Evolutionary conservation across 1,140 invertebrate species (phyloP), one percentile per base, ranked within the genome.

Genomic region (Eupeodes corollae): DNA sequence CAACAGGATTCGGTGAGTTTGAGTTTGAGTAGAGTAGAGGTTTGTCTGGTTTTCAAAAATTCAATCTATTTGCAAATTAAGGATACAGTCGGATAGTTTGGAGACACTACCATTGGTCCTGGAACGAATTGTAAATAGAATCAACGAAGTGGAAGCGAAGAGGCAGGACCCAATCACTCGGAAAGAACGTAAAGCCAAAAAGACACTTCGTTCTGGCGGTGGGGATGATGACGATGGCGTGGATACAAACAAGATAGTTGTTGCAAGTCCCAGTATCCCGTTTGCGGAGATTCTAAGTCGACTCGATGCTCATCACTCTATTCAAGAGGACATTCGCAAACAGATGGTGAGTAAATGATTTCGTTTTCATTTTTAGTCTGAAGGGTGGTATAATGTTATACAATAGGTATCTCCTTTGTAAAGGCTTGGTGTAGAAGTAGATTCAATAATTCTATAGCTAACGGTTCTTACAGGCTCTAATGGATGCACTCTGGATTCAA

Each of bases 71-170:
- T 37, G 13, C 12, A 37, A n/a, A 15, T 30, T 15, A 32, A 62
- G 65, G 44, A 62, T 68, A 16, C 63, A 67, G 47, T 68, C 65
- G 35, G 64, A 67, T 33, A 52, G 51, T 21, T 53, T 68, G 39
- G 59, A 63, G 46, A 53, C 62, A 6, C 56, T 68, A 42, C 59
- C 54, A 37, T 52, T 62, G 44, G 54, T 68, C 14, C 35, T 67
- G 42, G 64, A 67, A 46, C 46, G 58, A 0, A 46, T 67, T 9
- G 42, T 41, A 12, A 6, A 45, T 32, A 14, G 16, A 12, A 15
- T 18, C 16, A 21, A 16, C 6, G 16, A 41, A 15, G 10, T 21
- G 12, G 39, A 41, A 15, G 19, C n/a, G 8, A 26, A 26, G 8
- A 3, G 21, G 21, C 3, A 26, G 21, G 21, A 26, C 8, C 3